These are phyloP conservation scores for Andrena trimmerana DNA, from an alignment of 2,888 invertebrate species.

Conservation along the genomic window DNA sequence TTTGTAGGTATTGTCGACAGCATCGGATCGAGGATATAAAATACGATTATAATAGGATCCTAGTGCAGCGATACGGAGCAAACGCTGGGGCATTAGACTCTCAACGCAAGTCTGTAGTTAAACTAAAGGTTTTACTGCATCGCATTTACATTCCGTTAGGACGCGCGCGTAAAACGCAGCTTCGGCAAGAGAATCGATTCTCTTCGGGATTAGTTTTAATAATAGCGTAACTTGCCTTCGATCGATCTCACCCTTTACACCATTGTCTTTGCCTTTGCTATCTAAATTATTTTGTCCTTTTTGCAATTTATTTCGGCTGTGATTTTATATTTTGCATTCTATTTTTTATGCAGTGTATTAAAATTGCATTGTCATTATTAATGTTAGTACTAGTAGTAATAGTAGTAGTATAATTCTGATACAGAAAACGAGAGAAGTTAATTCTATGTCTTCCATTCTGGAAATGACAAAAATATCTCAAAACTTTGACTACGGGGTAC, in stretches of 20 bases:
- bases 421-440: constrained; percentile 5
- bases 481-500: neutral
- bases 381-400: no score
- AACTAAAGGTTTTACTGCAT: constrained; percentile 12
- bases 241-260: no score
- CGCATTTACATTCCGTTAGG: constrained; percentile 11
- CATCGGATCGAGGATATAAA: constrained; percentile 3
- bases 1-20: neutral
- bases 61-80: constrained; percentile 1
- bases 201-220: no score
- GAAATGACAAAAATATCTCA: neutral
- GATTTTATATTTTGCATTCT: no score
- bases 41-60: neutral
- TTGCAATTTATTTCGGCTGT: no score
- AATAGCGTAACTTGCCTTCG: no score
- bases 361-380: no score
- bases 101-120: neutral
- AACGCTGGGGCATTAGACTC: constrained; percentile 4
- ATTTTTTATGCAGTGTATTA: no score
- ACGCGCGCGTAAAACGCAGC: constrained; percentile 9
- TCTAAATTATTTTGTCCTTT: no score
- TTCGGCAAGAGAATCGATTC: neutral
- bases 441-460: neutral
- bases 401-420: constrained; percentile 4
- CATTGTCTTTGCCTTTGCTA: no score